phyloP scores from a whole-genome alignment of 1,140 invertebrate genomes.

The Neodiprion fabricii region DNA sequence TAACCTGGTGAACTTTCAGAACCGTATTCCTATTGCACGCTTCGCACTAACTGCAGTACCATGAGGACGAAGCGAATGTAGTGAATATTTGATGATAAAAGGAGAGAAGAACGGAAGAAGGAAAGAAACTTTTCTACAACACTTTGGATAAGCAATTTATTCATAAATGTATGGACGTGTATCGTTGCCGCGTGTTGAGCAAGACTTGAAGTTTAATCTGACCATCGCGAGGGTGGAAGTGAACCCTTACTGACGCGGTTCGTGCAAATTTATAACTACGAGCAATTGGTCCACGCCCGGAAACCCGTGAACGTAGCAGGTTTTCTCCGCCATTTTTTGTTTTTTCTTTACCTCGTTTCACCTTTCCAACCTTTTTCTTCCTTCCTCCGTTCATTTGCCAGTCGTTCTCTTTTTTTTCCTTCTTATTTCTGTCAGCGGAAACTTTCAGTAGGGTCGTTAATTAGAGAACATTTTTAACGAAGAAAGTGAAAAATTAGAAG shows the following conservation, averaged over 20 bases:
- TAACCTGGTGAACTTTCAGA: no score
- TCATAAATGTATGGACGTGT: no score
- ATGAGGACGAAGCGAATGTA: no score
- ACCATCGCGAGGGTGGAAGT: conserved; percentile 9
- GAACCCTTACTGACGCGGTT: background rate
- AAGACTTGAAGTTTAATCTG: conserved; percentile 36
- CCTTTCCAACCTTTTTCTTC: background rate
- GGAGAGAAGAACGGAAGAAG: conserved; percentile 31
- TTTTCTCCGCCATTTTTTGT: background rate
- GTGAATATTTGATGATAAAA: background rate
- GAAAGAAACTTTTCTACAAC: conserved; percentile 22
- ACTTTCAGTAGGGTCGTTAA: background rate
- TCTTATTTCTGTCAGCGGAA: background rate
- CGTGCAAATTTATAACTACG: background rate
- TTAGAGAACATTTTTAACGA: background rate
- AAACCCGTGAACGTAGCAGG: no score
- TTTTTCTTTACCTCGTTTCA: background rate
- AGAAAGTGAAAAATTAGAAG: background rate
- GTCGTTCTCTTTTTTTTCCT: background rate
- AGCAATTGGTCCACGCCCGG: background rate
- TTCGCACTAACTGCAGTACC: no score
- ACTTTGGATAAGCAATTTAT: background rate
- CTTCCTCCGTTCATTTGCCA: background rate
- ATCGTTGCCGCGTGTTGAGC: background rate
- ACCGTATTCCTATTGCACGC: no score